A percentile compares a stretch with the other conserved stretches of the same genome.
These are phyloP conservation scores for Anguilla obscura DNA, from an alignment of 2,797 vertebrate genomes.

Conservation along the genomic window DNA sequence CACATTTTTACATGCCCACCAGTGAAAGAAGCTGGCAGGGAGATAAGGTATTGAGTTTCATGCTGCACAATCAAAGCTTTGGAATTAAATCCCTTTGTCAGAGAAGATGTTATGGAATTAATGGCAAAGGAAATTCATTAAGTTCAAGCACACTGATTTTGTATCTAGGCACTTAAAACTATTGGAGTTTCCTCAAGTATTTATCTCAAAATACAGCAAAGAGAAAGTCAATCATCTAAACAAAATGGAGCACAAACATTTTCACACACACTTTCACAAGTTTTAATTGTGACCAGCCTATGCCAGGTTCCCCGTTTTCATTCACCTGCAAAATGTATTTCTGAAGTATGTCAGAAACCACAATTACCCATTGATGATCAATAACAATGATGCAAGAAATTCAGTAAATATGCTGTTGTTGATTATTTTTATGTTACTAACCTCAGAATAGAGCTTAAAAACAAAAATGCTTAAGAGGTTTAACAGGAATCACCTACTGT, in stretches of 20 bases:
- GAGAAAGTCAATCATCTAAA: background rate
- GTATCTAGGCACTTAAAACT: background rate
- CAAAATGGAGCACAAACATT: background rate
- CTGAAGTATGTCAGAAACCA: background rate
- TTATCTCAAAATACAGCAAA: background rate
- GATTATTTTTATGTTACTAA: background rate
- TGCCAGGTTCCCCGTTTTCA: background rate
- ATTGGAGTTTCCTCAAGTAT: background rate
- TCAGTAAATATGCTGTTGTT: background rate
- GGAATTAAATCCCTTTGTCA: conserved; percentile 6
- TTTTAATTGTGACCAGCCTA: background rate
- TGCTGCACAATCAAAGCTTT: background rate
- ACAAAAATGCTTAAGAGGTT: background rate
- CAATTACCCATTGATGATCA: background rate
- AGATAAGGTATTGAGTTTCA: background rate
- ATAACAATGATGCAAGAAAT: background rate
- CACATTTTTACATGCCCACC: background rate
- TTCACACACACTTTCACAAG: background rate
- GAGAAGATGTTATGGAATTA: background rate
- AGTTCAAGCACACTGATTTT: background rate
- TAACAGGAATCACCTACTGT: background rate
- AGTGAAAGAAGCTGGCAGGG: background rate
- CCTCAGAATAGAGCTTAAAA: background rate
- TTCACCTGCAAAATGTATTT: background rate
- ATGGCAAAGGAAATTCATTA: background rate